Evolutionary conservation across 2,797 vertebrate genomes (phyloP).

Genomic region (Pristis pectinata): DNA sequence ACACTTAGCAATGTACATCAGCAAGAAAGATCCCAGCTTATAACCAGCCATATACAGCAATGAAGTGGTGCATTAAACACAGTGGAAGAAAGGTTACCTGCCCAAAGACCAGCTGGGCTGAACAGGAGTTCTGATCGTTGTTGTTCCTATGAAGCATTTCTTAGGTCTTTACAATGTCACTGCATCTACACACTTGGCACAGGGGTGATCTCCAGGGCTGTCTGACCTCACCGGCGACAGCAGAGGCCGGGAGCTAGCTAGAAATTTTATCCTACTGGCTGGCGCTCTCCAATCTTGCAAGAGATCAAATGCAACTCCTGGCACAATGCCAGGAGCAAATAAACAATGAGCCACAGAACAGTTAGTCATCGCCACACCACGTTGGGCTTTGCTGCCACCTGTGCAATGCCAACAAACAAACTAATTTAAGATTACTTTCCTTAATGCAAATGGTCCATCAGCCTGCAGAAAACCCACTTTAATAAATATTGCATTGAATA

Average conservation of each 20-base stretch:
- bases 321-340: not conserved
- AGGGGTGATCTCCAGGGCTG: not conserved
- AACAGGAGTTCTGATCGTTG: not conserved
- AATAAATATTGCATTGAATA: not conserved
- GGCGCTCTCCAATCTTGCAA: not conserved
- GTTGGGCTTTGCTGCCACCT: not conserved
- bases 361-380: not conserved
- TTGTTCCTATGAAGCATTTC: not conserved
- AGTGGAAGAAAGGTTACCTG: not conserved
- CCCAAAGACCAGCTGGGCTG: not conserved
- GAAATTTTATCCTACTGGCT: not conserved
- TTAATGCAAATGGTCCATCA: not conserved
- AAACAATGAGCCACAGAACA: not conserved
- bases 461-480: not conserved
- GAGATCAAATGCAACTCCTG: not conserved
- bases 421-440: not conserved
- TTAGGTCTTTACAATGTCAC: slow-evolving; percentile 9
- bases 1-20: not conserved
- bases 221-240: not conserved
- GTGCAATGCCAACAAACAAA: not conserved
- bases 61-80: not conserved
- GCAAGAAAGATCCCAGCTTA: not conserved
- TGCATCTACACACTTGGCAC: not conserved
- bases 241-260: not conserved
- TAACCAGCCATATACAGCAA: not conserved